Evolutionary conservation across 2,888 invertebrate genomes (phyloP), one percentile per base, ranked within the genome.

Genomic region (Seira sanloemensis): DNA sequence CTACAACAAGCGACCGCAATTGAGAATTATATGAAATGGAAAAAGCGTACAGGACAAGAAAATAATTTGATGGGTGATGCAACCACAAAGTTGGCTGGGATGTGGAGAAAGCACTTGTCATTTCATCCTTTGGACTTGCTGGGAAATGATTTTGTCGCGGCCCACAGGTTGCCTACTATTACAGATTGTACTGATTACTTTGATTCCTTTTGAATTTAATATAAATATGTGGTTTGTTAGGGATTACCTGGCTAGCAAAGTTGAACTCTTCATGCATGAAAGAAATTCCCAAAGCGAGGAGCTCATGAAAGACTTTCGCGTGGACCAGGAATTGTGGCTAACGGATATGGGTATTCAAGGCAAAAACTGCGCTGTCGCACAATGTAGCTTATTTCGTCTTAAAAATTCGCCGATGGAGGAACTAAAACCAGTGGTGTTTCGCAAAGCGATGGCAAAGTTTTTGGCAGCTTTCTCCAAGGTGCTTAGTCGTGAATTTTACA

Each of bases 1-100:
- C 50, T 88, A 5, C 86, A 88, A 54, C 86, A 87, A 46, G 75
- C 85, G 2, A 26, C 87, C 0, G 69, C 78, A 16, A 27, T 89
- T 0, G n/a, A 65, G 2, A 87, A 88, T 72, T 75, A 72, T 27
- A 46, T 86, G 16, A 65, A 72, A 24, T 89, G 86, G 84, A 50
- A 54, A 27, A 87, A 83, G 24, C 27, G 50, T 68, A 9, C 27
- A 69, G 21, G 18, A 26, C 0, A 0, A 24, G 12, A 27, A 26
- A 18, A 21, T 21, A 25, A 50, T 12, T 68, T 24, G 26, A 83
- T 58, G 16, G 71, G 78, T 46, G 66, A 50, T 1, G 58, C 73
- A 27, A 84, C 85, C 4, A 50, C 9, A 4, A 25, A 37, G 0
- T 7, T 88, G 9, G 21, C 85, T 19, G 23, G n/a, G 1, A 87